These are phyloP conservation scores for Ciconia maguari DNA, from an alignment of 2,113 vertebrate species.

Conservation along the genomic window DNA sequence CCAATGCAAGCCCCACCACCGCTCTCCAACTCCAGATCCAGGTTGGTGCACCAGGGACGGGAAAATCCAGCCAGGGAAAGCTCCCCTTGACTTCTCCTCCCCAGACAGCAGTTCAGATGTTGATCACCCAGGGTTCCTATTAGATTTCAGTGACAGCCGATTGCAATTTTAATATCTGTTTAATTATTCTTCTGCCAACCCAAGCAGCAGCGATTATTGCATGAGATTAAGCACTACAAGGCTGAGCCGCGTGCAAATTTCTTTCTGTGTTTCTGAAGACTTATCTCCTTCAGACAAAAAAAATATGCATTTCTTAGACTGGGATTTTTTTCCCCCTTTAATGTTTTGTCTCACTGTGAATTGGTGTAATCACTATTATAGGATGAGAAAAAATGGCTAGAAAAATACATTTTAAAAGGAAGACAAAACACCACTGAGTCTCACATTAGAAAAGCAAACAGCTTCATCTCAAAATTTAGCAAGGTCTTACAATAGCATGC, in stretches of 20 bases:
- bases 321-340: neutral
- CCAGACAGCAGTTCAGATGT: neutral
- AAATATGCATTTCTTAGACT: neutral
- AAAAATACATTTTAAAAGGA: neutral
- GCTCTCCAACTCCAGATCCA: neutral
- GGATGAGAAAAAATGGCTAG: neutral
- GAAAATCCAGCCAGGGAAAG: neutral
- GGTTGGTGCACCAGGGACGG: neutral
- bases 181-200: slow-evolving; percentile 6
- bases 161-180: neutral
- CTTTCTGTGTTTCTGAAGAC: neutral
- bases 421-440: neutral
- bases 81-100: neutral
- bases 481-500: neutral
- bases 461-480: neutral
- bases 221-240: neutral
- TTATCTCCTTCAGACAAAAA: slow-evolving; percentile 12
- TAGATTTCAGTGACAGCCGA: neutral
- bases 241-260: neutral
- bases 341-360: neutral
- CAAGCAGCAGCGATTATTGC: neutral
- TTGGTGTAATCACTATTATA: neutral
- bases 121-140: neutral
- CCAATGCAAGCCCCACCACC: neutral
- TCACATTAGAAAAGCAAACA: neutral